phyloP scores from a whole-genome alignment of 2,888 invertebrate genomes.

The Uloborus plumipes region DNA sequence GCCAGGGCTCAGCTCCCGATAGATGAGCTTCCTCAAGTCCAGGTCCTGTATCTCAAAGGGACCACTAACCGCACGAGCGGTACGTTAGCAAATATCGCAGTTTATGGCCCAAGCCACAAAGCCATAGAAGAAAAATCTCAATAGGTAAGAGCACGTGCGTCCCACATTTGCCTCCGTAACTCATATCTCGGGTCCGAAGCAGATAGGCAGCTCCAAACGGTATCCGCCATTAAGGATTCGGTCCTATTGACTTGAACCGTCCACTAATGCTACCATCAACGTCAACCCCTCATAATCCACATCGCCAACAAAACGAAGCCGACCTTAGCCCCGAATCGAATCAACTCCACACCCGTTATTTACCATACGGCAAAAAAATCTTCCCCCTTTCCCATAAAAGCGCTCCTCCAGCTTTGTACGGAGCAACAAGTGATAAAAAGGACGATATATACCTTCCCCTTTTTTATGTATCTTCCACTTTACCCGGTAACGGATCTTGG shows the following conservation, averaged over 20 bases:
- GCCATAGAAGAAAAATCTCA: not conserved
- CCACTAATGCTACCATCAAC: conserved; percentile 21
- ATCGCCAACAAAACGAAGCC: not conserved
- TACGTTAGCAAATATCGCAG: conserved; percentile 5
- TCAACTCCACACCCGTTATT: conserved; percentile 46
- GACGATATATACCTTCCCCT: too few species aligned
- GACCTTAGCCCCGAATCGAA: conserved; percentile 4
- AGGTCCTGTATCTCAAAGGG: not conserved
- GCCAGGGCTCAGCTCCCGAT: too few species aligned
- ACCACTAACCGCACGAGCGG: not conserved
- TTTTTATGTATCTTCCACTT: too few species aligned
- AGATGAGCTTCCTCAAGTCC: not conserved
- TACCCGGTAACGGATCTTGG: conserved; percentile 48
- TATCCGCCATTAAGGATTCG: too few species aligned
- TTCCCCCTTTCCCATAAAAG: not conserved
- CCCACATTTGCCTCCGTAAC: conserved; percentile 33
- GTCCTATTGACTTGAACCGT: too few species aligned
- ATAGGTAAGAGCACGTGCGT: conserved; percentile 31
- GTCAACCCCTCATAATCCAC: conserved; percentile 29
- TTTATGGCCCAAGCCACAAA: conserved; percentile 11
- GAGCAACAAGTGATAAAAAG: conserved; percentile 40
- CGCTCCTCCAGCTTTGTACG: conserved; percentile 14
- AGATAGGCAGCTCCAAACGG: too few species aligned
- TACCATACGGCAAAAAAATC: conserved; percentile 49
- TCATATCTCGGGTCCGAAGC: not conserved